A percentile compares a stretch with the other conserved stretches of the same genome.
Conservation (phyloP, 2,113 vertebrate species). For the Percina caprodes region DNA sequence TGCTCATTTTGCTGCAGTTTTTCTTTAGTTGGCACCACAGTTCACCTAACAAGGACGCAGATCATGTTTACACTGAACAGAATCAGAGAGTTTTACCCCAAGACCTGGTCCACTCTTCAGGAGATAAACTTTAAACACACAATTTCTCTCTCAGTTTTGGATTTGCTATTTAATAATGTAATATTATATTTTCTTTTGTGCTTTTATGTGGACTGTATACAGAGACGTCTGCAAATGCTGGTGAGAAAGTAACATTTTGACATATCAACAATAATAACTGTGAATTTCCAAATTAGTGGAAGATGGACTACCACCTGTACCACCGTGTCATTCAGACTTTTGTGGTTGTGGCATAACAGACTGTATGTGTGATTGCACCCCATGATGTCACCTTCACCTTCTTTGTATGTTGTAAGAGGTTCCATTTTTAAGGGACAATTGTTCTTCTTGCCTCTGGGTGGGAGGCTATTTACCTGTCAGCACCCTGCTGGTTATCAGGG, state of each 20-base stretch:
- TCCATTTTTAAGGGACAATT: constrained; percentile 41
- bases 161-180: background rate
- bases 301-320: background rate
- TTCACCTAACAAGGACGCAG: constrained; percentile 8
- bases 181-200: no score
- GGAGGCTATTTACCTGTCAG: constrained; percentile 68
- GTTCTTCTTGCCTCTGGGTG: constrained; percentile 44
- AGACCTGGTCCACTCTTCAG: background rate
- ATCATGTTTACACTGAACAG: constrained; percentile 10
- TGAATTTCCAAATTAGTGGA: background rate
- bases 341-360: constrained; percentile 6
- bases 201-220: background rate
- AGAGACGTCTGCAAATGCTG: background rate
- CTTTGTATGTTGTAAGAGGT: constrained; percentile 39
- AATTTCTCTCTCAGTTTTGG: background rate
- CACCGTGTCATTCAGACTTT: constrained; percentile 22
- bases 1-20: background rate
- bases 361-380: constrained; percentile 38
- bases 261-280: background rate
- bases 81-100: constrained; percentile 3
- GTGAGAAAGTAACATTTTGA: background rate
- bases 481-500: constrained; percentile 45
- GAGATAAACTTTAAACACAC: background rate
- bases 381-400: constrained; percentile 8
- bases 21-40: background rate